Percentiles rank a stretch among this genome's conserved stretches.
Conservation (phyloP, 2,888 invertebrate species). For the Syrista parreyssii region DNA sequence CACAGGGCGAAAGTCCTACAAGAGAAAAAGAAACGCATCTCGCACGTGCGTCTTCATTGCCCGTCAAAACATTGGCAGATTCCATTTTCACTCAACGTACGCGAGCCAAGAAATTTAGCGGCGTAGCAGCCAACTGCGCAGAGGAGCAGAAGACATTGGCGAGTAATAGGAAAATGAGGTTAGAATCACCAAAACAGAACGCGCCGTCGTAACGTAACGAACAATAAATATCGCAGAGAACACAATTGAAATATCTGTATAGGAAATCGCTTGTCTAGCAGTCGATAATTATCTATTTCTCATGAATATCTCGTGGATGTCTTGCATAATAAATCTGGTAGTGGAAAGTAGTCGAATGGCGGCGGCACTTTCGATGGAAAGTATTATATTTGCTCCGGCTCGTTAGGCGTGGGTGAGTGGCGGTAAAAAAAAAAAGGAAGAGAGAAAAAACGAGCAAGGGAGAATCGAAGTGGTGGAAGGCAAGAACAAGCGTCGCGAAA, state of each 20-base stretch:
- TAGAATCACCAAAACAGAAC: background rate
- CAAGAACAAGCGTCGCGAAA: background rate
- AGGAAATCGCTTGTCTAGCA: no score
- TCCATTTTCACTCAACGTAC: background rate
- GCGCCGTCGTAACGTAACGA: background rate
- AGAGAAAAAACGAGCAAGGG: background rate
- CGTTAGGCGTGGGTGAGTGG: constrained; percentile 5
- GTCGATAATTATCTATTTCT: background rate
- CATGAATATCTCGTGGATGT: background rate
- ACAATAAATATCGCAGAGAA: background rate
- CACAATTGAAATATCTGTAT: no score
- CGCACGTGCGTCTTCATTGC: background rate
- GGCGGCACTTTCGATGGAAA: background rate
- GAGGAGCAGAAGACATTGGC: background rate
- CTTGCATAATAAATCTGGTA: background rate
- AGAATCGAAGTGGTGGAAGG: background rate
- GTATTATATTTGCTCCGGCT: constrained; percentile 1
- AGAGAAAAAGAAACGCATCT: background rate
- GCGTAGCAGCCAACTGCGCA: background rate
- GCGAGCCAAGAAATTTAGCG: background rate
- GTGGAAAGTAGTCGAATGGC: background rate
- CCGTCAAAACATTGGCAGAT: background rate
- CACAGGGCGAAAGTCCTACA: background rate
- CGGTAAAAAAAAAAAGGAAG: background rate
- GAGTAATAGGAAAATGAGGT: background rate